Evolutionary conservation across 2,888 invertebrate species (phyloP).

Genomic region (Lysandra coridon): DNA sequence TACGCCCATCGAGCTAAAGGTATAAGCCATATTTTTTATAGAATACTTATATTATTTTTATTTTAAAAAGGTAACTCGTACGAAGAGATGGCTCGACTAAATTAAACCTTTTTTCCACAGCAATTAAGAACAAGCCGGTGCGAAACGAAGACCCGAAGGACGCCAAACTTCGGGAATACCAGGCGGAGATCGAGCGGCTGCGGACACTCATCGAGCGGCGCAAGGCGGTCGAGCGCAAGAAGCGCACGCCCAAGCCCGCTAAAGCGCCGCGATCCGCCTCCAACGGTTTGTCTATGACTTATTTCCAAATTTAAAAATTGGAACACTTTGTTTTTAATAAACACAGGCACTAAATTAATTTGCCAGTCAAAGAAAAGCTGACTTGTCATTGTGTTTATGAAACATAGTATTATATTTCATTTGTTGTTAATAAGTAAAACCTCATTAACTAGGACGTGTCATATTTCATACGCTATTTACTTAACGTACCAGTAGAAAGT

Average conservation of each 20-base stretch:
- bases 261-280: constrained; percentile 27
- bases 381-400: neutral
- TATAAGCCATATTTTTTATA: constrained; percentile 46
- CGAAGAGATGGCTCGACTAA: neutral
- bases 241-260: constrained; percentile 37
- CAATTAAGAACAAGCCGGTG: constrained; percentile 98
- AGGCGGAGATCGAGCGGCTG: constrained; percentile 93
- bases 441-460: neutral
- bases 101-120: constrained; percentile 55
- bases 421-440: neutral
- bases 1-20: constrained; percentile 97
- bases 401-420: neutral
- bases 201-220: constrained; percentile 71
- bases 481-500: neutral
- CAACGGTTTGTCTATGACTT: constrained; percentile 34
- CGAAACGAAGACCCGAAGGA: constrained; percentile 99
- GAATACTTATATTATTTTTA: too few relatives aligned
- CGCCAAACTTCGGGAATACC: constrained; percentile 96
- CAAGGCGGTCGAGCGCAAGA: constrained; percentile 51
- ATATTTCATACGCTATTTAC: neutral
- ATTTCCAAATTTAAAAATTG: too few relatives aligned
- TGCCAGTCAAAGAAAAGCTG: neutral
- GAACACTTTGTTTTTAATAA: neutral
- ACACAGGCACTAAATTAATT: neutral
- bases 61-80: too few relatives aligned